These are phyloP conservation scores for Sternarchorhynchus goeldii DNA, from an alignment of 2,797 vertebrate species.

Conservation along the genomic window DNA sequence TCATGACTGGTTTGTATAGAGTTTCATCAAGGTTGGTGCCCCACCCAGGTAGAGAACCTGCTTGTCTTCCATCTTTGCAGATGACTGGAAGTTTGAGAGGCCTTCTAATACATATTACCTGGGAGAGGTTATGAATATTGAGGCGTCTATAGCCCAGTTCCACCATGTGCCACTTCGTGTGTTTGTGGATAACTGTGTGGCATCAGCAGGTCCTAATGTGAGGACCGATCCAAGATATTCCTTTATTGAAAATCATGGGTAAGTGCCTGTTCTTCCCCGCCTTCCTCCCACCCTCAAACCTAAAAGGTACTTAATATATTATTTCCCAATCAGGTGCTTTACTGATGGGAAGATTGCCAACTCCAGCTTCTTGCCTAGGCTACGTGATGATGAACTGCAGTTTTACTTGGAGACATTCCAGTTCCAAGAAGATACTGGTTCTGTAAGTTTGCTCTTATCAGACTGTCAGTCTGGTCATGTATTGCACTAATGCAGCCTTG, in stretches of 20 bases:
- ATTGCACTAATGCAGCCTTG: background rate
- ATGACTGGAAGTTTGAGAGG: slow-evolving; percentile 62
- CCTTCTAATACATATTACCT: slow-evolving; percentile 52
- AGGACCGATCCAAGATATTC: slow-evolving; percentile 60
- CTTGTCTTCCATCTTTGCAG: slow-evolving; percentile 59
- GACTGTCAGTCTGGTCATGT: too few relatives aligned
- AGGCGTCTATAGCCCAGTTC: slow-evolving; percentile 61
- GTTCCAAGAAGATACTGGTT: slow-evolving; percentile 58
- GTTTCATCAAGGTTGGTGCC: background rate
- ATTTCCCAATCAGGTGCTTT: slow-evolving; percentile 62
- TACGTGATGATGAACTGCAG: slow-evolving; percentile 58
- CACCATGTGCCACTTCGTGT: slow-evolving; percentile 62
- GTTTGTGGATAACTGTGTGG: slow-evolving; percentile 67
- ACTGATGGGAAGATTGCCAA: slow-evolving; percentile 64
- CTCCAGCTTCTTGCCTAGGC: slow-evolving; percentile 61
- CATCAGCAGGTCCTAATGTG: slow-evolving; percentile 22
- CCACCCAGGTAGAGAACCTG: background rate
- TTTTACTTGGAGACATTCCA: slow-evolving; percentile 72
- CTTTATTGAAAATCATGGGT: slow-evolving; percentile 71
- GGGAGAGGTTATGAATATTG: slow-evolving; percentile 66
- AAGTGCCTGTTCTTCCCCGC: slow-evolving; percentile 3
- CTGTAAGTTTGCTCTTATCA: slow-evolving; percentile 48
- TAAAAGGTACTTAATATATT: background rate
- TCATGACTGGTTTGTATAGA: slow-evolving; percentile 57
- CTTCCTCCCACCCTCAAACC: background rate